Evolutionary conservation across 2,888 invertebrate genomes (phyloP), one percentile per base, ranked within the genome.

Genomic region (Lathronympha strigana): DNA sequence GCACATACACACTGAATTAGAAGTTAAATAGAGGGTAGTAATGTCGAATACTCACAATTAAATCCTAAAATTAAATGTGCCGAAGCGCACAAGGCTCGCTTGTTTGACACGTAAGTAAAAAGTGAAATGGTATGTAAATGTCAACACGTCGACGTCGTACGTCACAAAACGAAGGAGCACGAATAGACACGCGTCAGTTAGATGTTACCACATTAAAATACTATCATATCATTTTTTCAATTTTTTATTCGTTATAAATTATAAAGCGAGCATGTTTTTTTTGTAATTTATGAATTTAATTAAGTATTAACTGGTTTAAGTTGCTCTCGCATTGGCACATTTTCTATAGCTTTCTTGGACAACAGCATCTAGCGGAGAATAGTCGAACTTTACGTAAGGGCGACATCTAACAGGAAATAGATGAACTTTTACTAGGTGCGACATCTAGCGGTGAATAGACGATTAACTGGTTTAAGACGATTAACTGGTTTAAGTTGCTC

Each of bases 61-160:
- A 77, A 79, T 87, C 87, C 80, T 89, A 87, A 90, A 88, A 87
- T 86, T 87, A 88, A 79, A 77, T 89, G 91, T 88, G 79, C 76
- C 72, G 73, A 83, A 81, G 89, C 89, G 89, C 76, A 77, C 82
- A 84, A 78, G 87, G 88, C 81, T 78, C 87, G 76, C 77, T 82
- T 73, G 76, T 81, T 85, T 90, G 91, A 92, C 91, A 92, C 91
- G 91, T 92, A 90, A 84, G 82, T 87, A 88, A 87, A 83, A 91
- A 90, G 86, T 88, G 86, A 87, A 84, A 74, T 79, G 53, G 53
- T 36, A 36, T 47, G 47, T 6, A 23, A 23, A 23, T 47, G 47
- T 47, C 69, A 77, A 77, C 76, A 79, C 77, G 79, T 77, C 78
- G 76, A 75, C 63, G 66, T 53, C 55, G 69, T 63, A 71, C 70